A percentile compares a stretch with the other conserved stretches of the same genome.
phyloP scores from a whole-genome alignment of 2,113 vertebrate species.

The human (Homo sapiens) region GRCh38 chr21:32273501-32274000 shows the following conservation, averaged over 20 bases:
- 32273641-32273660: neutral
- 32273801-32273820: neutral
- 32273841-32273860: neutral
- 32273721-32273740: neutral
- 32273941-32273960: neutral
- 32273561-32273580: neutral
- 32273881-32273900: neutral
- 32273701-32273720: neutral
- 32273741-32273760: neutral
- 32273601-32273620: neutral
- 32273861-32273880: neutral
- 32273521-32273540: neutral
- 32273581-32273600: neutral
- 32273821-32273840: neutral
- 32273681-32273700: neutral
- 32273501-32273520: neutral
- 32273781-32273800: neutral
- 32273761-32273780: neutral
- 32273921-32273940: neutral
- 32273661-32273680: neutral
- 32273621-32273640: neutral
- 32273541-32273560: neutral
- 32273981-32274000: rapidly evolving
- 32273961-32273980: neutral
- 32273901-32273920: neutral